These are phyloP conservation scores for Molossus molossus DNA, from an alignment of 2,797 vertebrate genomes.

Conservation along the genomic window DNA sequence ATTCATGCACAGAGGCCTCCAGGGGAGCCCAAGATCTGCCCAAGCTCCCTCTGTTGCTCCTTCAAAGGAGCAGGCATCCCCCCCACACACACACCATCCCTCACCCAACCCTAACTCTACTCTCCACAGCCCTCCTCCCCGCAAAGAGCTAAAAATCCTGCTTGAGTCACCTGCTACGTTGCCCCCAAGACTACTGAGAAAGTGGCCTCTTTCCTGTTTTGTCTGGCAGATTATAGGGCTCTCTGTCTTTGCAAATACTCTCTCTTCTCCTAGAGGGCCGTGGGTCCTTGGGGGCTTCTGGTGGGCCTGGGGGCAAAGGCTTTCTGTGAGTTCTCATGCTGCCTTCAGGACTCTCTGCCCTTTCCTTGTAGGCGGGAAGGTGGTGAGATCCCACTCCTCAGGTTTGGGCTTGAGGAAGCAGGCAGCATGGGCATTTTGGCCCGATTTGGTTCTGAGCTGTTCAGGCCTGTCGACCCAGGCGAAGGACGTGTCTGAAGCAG, in stretches of 20 bases:
- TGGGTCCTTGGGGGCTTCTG: neutral
- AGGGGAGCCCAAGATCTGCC: neutral
- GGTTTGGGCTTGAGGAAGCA: neutral
- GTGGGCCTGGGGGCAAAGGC: neutral
- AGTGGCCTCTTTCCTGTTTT: neutral
- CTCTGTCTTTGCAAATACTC: conserved; percentile 6
- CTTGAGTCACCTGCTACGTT: neutral
- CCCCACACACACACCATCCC: neutral
- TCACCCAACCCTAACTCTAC: neutral
- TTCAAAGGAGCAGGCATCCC: neutral
- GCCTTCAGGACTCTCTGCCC: conserved; percentile 12
- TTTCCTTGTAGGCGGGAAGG: neutral
- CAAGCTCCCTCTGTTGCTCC: neutral
- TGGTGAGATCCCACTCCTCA: neutral
- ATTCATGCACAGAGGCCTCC: neutral
- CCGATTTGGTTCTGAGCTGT: neutral
- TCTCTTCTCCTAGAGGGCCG: neutral
- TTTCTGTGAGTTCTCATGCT: neutral
- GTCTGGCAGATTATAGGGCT: neutral
- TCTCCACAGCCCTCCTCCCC: neutral
- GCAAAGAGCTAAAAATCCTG: neutral
- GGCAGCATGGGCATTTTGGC: neutral
- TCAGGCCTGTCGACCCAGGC: neutral
- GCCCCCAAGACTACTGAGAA: neutral
- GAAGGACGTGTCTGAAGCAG: neutral